phyloP scores from a whole-genome alignment of 2,113 vertebrate species.

The Apaloderma vittatum region DNA sequence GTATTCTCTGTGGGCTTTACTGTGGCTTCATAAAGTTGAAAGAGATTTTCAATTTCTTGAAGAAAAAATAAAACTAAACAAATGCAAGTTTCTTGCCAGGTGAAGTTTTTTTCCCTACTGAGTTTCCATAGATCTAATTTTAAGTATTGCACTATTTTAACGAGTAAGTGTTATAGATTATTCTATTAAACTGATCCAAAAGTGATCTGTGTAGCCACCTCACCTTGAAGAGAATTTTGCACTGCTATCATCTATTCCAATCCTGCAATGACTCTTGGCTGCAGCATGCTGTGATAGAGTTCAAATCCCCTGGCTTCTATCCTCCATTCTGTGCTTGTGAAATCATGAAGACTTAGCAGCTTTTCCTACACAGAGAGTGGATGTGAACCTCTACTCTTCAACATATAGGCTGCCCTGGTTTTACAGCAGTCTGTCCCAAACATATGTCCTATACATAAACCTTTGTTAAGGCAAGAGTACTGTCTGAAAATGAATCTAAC shows the following conservation, averaged over 20 bases:
- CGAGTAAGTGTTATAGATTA: not conserved
- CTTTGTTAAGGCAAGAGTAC: not conserved
- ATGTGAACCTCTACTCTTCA: not conserved
- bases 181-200: not conserved
- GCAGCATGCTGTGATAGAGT: not conserved
- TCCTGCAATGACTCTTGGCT: not conserved
- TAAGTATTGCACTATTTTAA: not conserved
- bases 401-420: not conserved
- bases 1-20: not conserved
- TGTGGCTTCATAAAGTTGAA: not conserved
- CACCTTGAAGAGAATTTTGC: not conserved
- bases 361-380: not conserved
- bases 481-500: not conserved
- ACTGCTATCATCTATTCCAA: not conserved
- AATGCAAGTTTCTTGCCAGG: not conserved
- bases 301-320: not conserved
- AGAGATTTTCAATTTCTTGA: not conserved
- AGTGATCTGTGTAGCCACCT: not conserved
- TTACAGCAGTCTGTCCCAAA: not conserved
- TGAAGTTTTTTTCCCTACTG: not conserved
- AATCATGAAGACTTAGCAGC: not conserved
- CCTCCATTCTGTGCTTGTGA: not conserved
- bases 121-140: constrained; percentile 7
- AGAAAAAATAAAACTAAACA: not conserved
- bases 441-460: not conserved